Evolutionary conservation across 2,888 invertebrate species (phyloP).

Genomic region (Pterostichus niger): DNA sequence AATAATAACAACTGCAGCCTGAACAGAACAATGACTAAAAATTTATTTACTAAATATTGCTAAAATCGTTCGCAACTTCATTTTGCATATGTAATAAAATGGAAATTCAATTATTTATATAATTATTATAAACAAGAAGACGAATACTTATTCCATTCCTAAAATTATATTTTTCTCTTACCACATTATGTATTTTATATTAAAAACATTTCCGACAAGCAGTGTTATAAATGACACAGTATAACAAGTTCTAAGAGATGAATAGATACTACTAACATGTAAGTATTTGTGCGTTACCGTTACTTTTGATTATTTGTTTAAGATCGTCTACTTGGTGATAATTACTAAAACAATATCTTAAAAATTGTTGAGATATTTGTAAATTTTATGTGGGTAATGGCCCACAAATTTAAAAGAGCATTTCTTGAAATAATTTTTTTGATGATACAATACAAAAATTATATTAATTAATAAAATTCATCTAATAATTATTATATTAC

Average conservation of each 20-base stretch:
- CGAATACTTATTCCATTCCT: too few relatives aligned
- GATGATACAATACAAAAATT: too few relatives aligned
- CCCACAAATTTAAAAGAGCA: too few relatives aligned
- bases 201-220: conserved; percentile 15
- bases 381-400: neutral
- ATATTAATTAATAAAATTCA: too few relatives aligned
- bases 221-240: conserved; percentile 7
- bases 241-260: neutral
- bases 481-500: too few relatives aligned
- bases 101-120: neutral
- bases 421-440: too few relatives aligned
- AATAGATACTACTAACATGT: conserved; percentile 22
- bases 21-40: neutral
- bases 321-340: conserved; percentile 21
- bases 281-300: conserved; percentile 26
- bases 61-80: too few relatives aligned
- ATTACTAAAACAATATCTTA: conserved; percentile 35
- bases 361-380: conserved; percentile 8
- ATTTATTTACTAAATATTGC: too few relatives aligned
- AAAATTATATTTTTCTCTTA: neutral
- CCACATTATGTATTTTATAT: conserved; percentile 32
- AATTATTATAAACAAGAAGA: too few relatives aligned
- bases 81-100: too few relatives aligned
- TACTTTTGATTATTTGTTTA: conserved; percentile 29
- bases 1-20: conserved; percentile 27